These are phyloP conservation scores for Rutpela maculata DNA, from an alignment of 2,888 invertebrate genomes.

Conservation along the genomic window DNA sequence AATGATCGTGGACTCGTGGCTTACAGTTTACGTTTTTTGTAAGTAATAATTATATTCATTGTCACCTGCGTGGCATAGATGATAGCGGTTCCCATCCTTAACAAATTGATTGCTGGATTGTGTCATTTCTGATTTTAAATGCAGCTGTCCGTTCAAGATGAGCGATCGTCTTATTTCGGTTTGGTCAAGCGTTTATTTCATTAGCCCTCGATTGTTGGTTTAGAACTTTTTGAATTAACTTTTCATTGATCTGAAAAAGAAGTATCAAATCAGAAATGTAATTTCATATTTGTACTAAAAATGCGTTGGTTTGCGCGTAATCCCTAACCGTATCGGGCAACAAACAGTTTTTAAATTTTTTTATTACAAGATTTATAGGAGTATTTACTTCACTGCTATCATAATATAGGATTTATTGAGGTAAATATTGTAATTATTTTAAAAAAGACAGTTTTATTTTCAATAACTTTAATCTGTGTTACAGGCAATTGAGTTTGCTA, in stretches of 20 bases:
- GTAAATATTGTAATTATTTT: too few species aligned
- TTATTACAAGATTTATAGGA: too few species aligned
- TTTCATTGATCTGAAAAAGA: background rate
- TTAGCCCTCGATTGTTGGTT: background rate
- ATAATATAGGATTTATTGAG: too few species aligned
- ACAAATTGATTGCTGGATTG: conserved; percentile 13
- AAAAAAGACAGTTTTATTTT: too few species aligned
- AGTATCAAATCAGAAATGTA: too few species aligned
- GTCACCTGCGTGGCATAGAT: conserved; percentile 36
- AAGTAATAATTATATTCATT: conserved; percentile 26
- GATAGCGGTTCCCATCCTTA: conserved; percentile 19
- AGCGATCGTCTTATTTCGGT: background rate
- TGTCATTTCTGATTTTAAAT: conserved; percentile 16
- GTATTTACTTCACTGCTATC: too few species aligned
- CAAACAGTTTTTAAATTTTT: too few species aligned
- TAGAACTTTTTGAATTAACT: background rate
- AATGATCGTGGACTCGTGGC: conserved; percentile 35
- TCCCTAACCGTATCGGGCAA: too few species aligned
- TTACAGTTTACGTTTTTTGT: conserved; percentile 34
- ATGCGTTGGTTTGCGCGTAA: too few species aligned
- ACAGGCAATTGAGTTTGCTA: too few species aligned
- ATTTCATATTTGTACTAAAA: too few species aligned
- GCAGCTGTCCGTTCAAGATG: conserved; percentile 32
- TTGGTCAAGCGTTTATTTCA: background rate
- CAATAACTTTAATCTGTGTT: too few species aligned